Percentiles rank a stretch among this genome's conserved stretches.
Conservation (phyloP, 1,140 invertebrate genomes). For the Caenorhabditis briggsae region DNA sequence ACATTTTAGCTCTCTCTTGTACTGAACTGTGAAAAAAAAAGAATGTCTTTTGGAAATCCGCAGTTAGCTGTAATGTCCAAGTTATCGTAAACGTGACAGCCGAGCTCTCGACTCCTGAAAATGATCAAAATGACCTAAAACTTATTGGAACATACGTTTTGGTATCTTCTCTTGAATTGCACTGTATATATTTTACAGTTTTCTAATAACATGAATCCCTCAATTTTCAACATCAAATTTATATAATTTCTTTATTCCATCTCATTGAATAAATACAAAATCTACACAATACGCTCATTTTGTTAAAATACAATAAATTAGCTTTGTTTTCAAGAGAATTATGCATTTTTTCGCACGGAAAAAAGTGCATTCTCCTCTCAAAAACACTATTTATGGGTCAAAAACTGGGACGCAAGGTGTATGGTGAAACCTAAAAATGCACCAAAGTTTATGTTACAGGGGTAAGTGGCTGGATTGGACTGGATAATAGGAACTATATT, state of each 20-base stretch:
- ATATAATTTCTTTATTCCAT: not conserved
- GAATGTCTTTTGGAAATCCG: not conserved
- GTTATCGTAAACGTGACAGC: no score
- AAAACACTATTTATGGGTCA: not conserved
- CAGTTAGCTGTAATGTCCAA: not conserved
- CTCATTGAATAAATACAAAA: conserved; percentile 7
- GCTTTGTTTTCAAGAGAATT: not conserved
- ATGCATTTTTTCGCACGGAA: not conserved
- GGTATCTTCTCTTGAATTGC: no score
- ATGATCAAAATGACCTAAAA: no score
- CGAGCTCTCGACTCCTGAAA: no score
- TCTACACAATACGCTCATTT: conserved; percentile 30
- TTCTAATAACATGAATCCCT: no score
- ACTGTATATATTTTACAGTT: no score
- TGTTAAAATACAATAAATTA: conserved; percentile 12
- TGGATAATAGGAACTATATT: not conserved
- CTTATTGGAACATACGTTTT: no score
- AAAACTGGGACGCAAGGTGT: not conserved
- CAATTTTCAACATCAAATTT: no score
- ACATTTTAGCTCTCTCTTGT: no score
- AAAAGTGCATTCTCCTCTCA: not conserved
- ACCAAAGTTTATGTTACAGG: not conserved
- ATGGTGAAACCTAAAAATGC: conserved; percentile 3
- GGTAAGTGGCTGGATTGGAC: not conserved
- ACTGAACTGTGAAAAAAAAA: no score